phyloP scores from a whole-genome alignment of 2,888 invertebrate genomes.

The Drosophila kokeensis region DNA sequence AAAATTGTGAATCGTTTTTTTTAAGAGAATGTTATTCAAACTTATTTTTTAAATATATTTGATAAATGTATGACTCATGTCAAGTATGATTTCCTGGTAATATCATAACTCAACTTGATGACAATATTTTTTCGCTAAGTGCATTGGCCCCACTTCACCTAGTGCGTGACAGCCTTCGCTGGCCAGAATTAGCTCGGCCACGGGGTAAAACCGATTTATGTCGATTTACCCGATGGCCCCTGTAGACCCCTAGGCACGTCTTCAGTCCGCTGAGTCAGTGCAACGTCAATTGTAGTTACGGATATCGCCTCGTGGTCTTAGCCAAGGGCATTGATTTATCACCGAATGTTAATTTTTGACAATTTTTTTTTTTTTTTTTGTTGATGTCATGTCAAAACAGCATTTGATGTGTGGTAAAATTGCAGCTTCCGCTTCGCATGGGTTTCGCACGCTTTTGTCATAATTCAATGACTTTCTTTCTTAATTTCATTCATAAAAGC shows the following conservation, averaged over 20 bases:
- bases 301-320: constrained; percentile 26
- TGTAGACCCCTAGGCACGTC: neutral
- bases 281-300: constrained; percentile 31
- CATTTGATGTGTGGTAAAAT: constrained; percentile 14
- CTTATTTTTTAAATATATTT: neutral
- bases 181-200: constrained; percentile 46
- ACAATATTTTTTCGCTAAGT: neutral
- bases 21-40: neutral
- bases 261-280: constrained; percentile 53
- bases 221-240: constrained; percentile 11
- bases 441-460: constrained; percentile 70
- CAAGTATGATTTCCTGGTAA: neutral
- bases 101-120: neutral
- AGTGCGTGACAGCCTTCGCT: constrained; percentile 68
- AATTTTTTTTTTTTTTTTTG: constrained; percentile 2
- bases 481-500: constrained; percentile 71
- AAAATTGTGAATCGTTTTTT: neutral
- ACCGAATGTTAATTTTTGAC: constrained; percentile 16
- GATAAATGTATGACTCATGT: neutral
- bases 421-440: constrained; percentile 64
- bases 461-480: constrained; percentile 67
- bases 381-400: constrained; percentile 28
- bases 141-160: constrained; percentile 44
- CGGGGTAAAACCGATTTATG: constrained; percentile 66
- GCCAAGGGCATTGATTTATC: constrained; percentile 61